Percentiles rank a stretch among this genome's conserved stretches.
phyloP scores from a whole-genome alignment of 2,888 invertebrate species.

The Ochlodes sylvanus region DNA sequence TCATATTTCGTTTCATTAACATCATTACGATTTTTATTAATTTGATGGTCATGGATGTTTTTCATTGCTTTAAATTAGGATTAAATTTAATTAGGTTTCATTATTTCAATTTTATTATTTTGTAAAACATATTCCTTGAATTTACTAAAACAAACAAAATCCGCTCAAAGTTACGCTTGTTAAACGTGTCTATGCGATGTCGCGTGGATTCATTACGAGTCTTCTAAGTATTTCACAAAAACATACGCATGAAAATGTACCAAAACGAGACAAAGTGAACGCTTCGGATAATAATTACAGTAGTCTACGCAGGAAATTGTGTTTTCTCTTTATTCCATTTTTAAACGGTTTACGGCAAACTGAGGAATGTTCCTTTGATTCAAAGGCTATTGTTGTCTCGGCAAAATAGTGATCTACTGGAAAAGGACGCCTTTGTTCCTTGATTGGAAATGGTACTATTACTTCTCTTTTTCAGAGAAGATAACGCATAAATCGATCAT shows the following conservation, averaged over 20 bases:
- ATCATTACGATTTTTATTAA: no score
- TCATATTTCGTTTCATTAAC: no score
- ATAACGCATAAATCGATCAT: neutral
- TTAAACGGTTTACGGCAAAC: conserved; percentile 5
- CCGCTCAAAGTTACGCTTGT: no score
- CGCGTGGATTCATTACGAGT: no score
- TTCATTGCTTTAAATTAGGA: no score
- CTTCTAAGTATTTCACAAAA: neutral
- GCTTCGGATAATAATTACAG: conserved; percentile 6
- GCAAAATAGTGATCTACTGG: conserved; percentile 9
- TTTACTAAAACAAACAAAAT: no score
- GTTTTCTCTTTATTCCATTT: conserved; percentile 8
- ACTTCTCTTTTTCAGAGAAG: neutral
- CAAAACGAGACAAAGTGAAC: neutral
- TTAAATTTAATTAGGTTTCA: no score
- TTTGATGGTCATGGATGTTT: no score
- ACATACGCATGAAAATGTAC: neutral
- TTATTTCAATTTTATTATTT: no score
- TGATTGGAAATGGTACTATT: conserved; percentile 1
- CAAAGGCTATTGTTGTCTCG: conserved; percentile 16
- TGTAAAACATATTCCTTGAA: no score
- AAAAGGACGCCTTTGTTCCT: neutral
- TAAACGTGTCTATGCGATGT: no score
- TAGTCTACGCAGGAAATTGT: conserved; percentile 4
- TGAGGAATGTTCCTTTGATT: conserved; percentile 17